Evolutionary conservation across 2,797 vertebrate genomes (phyloP).

Genomic region (Hoplostethus atlanticus): DNA sequence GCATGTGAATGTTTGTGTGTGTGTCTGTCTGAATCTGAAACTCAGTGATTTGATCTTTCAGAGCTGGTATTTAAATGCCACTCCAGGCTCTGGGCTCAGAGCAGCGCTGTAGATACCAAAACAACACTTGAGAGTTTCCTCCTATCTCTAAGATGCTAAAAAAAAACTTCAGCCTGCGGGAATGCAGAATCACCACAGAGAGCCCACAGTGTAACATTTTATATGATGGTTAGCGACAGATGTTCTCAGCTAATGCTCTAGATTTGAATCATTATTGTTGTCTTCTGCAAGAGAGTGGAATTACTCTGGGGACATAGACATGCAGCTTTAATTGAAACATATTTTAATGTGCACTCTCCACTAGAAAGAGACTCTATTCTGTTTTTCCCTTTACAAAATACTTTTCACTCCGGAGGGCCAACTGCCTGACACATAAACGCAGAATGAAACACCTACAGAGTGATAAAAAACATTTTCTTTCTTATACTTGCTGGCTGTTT

Average conservation of each 20-base stretch:
- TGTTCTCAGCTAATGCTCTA: conserved; percentile 19
- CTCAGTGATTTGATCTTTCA: conserved; percentile 7
- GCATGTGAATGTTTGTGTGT: not conserved
- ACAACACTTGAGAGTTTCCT: conserved; percentile 22
- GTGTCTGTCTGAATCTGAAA: conserved; percentile 1
- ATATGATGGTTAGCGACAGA: conserved; percentile 16
- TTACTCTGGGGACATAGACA: not conserved
- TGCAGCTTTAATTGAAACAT: conserved; percentile 17
- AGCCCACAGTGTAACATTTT: conserved; percentile 4
- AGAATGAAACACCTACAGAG: too few relatives aligned
- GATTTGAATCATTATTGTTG: conserved; percentile 16
- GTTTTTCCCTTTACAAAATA: not conserved
- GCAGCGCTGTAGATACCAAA: conserved; percentile 8
- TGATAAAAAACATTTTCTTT: not conserved
- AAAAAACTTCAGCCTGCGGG: conserved; percentile 8
- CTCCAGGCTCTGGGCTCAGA: conserved; percentile 2
- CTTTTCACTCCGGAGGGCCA: not conserved
- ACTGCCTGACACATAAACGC: not conserved
- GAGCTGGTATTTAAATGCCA: conserved; percentile 29
- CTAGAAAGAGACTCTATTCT: not conserved
- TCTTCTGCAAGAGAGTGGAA: conserved; percentile 16
- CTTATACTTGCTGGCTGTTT: too few relatives aligned
- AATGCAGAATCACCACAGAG: not conserved
- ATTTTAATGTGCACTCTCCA: conserved; percentile 7
- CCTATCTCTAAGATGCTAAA: conserved; percentile 9